These are phyloP conservation scores for Charadrius vociferus DNA, from an alignment of 2,113 vertebrate genomes.

Conservation along the genomic window DNA sequence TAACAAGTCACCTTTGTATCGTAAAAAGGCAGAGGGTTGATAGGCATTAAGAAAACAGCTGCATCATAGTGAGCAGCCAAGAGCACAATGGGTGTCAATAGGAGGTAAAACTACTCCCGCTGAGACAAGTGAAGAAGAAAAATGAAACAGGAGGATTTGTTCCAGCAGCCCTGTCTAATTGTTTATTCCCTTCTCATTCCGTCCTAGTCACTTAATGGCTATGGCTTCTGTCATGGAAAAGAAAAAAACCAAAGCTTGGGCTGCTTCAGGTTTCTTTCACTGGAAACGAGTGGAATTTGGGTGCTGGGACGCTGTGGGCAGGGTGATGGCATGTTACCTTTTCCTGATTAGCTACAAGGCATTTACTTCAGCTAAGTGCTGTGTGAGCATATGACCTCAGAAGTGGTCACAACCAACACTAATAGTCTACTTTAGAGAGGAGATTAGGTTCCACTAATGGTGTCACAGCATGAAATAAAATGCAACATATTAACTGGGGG, in stretches of 20 bases:
- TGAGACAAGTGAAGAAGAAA: constrained; percentile 84
- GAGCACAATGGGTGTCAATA: constrained; percentile 69
- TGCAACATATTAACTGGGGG: constrained; percentile 21
- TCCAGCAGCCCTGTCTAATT: constrained; percentile 69
- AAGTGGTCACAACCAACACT: constrained; percentile 50
- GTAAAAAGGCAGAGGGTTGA: constrained; percentile 59
- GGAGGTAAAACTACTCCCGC: constrained; percentile 80
- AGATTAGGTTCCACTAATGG: constrained; percentile 65
- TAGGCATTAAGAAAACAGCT: constrained; percentile 62
- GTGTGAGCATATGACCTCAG: constrained; percentile 38
- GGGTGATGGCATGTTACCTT: not conserved
- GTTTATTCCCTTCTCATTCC: constrained; percentile 65
- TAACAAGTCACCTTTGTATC: constrained; percentile 69
- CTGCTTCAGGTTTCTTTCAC: not conserved
- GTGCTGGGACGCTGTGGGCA: not conserved
- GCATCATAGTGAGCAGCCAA: constrained; percentile 59
- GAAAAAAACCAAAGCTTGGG: not conserved
- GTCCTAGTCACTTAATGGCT: constrained; percentile 40
- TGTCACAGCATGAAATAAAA: constrained; percentile 64
- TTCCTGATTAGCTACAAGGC: constrained; percentile 58
- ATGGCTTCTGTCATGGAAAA: constrained; percentile 58
- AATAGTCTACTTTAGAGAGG: constrained; percentile 50
- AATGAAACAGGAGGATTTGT: constrained; percentile 81
- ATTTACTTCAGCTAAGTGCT: constrained; percentile 60
- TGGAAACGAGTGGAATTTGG: constrained; percentile 13